Base-by-base conservation (phyloP, 2,888 invertebrate genomes). In the Neria commutata region DNA sequence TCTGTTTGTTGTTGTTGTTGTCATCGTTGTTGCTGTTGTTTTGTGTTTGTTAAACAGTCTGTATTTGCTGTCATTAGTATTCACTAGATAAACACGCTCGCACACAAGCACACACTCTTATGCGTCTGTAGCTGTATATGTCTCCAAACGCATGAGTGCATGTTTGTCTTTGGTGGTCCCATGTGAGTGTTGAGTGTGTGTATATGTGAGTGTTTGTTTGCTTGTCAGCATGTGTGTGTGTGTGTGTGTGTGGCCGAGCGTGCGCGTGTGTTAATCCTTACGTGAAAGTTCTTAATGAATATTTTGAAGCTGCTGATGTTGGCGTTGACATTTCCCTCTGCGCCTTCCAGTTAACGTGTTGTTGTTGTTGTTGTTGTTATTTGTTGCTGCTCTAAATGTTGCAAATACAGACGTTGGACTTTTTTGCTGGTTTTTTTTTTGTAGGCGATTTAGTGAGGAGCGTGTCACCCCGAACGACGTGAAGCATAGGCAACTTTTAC, bases 81-180 rank as follows among this genome's bases (percentile, higher is more conserved):
- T 70, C 58, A 59, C 50, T 60, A 73, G 73, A 70, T 66, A 73
- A 71, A 70, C 73, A 68, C 65, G 64, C 58, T 68, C 68, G 64
- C n/a, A n/a, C n/a, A n/a, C n/a, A n/a, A n/a, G n/a, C n/a, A n/a
- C n/a, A n/a, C n/a, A n/a, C n/a, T n/a, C n/a, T n/a, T n/a, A n/a
- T n/a, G n/a, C n/a, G n/a, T n/a, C n/a, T n/a, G n/a, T n/a, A n/a
- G n/a, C n/a, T n/a, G n/a, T n/a, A n/a, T n/a, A n/a, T n/a, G n/a
- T n/a, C n/a, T n/a, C n/a, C n/a, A n/a, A n/a, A n/a, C n/a, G n/a
- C n/a, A n/a, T n/a, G n/a, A n/a, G n/a, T n/a, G n/a, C n/a, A n/a
- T n/a, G n/a, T 2, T 40, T 40, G 46, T 46, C 21, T 46, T 17
- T 46, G 46, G 21, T 17, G 46, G 46, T 23, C 10, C 46, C 46